Evolutionary conservation across 2,888 invertebrate species (phyloP), one percentile per base, ranked within the genome.

Genomic region (Nudaria mundana): DNA sequence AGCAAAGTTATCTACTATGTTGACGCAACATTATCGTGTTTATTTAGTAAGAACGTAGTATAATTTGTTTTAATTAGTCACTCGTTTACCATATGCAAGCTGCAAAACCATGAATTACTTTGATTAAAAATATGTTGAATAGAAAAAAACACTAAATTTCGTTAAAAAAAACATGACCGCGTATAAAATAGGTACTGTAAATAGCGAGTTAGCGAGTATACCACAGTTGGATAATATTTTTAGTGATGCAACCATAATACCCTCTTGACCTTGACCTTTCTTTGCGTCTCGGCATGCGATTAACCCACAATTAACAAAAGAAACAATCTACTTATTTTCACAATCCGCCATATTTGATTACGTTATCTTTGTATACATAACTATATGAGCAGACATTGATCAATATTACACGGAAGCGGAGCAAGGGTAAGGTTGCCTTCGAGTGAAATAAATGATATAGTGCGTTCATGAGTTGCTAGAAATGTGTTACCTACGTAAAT

Each of bases 241-340:
- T 41, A 40, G 24, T 38, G 30, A 5, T 30, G 37, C 37, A 50
- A 52, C 25, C 25, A 3, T 34, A 33, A 37, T 50, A 52, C 26
- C 23, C 49, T 56, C n/a, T 55, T 68, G 74, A 74, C 76, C 76
- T 76, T 76, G 76, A 73, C 76, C 76, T 73, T 72, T 58, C 60
- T 49, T 56, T 50, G 32, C 39, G 44, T 35, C 56, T 47, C 52
- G 57, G 55, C 62, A 53, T 55, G 51, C 54, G 52, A 58, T 54
- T 57, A 44, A 37, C 50, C 52, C 35, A 39, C 46, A 56, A 58
- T 51, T 45, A 48, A 59, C 54, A 48, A 45, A 48, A 44, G 45
- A 32, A 43, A 43, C 46, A 29, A 54, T n/a, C n/a, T 20, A 20
- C 42, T 58, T 53, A 45, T 56, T 59, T 56, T 44, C 44, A 56